phyloP scores from a whole-genome alignment of 2,888 invertebrate genomes.

The Nesidiocoris tenuis region DNA sequence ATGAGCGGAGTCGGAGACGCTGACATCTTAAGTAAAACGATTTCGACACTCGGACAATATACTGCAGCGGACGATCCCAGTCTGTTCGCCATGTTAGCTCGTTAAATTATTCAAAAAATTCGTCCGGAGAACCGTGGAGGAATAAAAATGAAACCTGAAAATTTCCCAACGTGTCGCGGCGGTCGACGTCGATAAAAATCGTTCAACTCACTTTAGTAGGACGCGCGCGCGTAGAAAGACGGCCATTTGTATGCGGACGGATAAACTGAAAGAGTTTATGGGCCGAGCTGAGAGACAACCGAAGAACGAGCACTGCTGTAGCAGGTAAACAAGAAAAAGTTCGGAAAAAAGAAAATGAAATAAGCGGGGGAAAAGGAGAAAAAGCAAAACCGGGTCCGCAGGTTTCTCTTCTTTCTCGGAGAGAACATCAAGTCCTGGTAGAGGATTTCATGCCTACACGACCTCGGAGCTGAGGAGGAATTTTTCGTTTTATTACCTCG shows the following conservation, averaged over 20 bases:
- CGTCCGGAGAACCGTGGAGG: neutral
- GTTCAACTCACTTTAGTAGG: slow-evolving; percentile 35
- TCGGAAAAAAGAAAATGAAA: neutral
- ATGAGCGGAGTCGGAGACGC: too few species aligned
- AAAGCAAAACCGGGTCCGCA: slow-evolving; percentile 30
- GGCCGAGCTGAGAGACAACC: slow-evolving; percentile 17
- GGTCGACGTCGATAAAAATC: slow-evolving; percentile 19
- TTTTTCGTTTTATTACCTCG: neutral
- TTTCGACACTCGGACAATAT: slow-evolving; percentile 9
- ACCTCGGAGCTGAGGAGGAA: neutral
- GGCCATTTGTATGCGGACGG: slow-evolving; percentile 35
- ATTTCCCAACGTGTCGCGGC: neutral
- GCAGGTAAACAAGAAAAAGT: neutral
- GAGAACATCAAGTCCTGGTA: neutral
- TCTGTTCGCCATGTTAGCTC: slow-evolving; percentile 5
- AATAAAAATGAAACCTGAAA: slow-evolving; percentile 12
- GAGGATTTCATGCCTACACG: neutral
- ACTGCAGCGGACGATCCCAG: too few species aligned
- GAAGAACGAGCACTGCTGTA: neutral
- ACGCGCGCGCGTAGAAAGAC: slow-evolving; percentile 31
- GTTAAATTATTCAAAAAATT: slow-evolving; percentile 15
- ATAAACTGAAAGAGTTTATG: slow-evolving; percentile 33
- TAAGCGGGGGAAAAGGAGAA: neutral
- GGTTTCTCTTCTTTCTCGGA: slow-evolving; percentile 9
- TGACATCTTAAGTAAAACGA: slow-evolving; percentile 13